Percentiles rank a stretch among this genome's conserved stretches.
These are phyloP conservation scores for Carposina sasakii DNA, from an alignment of 1,140 invertebrate species.

Conservation along the genomic window DNA sequence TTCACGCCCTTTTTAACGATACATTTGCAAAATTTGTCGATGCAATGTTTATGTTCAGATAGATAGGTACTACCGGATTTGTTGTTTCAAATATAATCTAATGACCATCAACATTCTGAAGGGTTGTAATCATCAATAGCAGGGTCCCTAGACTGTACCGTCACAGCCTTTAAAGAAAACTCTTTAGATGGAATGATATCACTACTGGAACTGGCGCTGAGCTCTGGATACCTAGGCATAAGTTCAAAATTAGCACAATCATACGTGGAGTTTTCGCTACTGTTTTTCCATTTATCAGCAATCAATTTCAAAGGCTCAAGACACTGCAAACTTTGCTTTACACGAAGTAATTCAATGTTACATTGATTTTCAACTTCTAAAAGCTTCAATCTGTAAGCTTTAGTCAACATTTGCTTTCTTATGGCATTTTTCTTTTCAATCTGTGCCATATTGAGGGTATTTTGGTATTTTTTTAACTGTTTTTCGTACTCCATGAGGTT, in stretches of 20 bases:
- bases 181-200: too few relatives aligned
- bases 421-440: constrained; percentile 63
- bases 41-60: too few relatives aligned
- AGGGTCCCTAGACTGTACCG: too few relatives aligned
- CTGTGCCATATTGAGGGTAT: constrained; percentile 60
- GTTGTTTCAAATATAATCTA: too few relatives aligned
- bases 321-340: constrained; percentile 71
- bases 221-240: constrained; percentile 52
- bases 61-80: too few relatives aligned
- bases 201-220: constrained; percentile 30
- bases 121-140: too few relatives aligned
- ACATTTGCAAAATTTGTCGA: constrained; percentile 15
- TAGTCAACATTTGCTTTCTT: constrained; percentile 64
- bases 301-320: constrained; percentile 68
- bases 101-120: too few relatives aligned
- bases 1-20: constrained; percentile 50
- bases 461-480: constrained; percentile 57
- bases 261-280: constrained; percentile 28
- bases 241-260: constrained; percentile 50
- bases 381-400: constrained; percentile 65
- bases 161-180: too few relatives aligned
- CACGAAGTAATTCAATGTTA: constrained; percentile 69
- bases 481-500: constrained; percentile 64
- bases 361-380: constrained; percentile 74
- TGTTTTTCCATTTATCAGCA: constrained; percentile 50